Evolutionary conservation across 2,113 vertebrate genomes (phyloP), one percentile per base, ranked within the genome.

Genomic region (Rhadina sibilatrix): DNA sequence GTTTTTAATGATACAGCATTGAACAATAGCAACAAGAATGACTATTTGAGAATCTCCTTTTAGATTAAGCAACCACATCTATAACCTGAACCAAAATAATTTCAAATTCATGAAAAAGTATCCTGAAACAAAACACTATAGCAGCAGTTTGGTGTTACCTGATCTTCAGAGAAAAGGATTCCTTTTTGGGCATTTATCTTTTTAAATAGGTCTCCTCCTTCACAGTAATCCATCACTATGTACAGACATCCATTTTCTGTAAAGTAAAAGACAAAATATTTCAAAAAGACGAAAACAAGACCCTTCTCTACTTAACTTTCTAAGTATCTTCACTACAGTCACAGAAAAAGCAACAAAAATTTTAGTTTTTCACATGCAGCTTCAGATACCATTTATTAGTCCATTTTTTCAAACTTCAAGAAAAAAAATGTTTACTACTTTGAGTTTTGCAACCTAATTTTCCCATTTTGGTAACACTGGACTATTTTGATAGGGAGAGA

Each of bases 151-250:
- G 37, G 40, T 24, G 91, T 98, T 98, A 99, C 99, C 98, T 99
- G 99, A 91, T 99, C 98, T 95, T 99, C 99, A 47, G 98, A 97
- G 93, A 99, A 99, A 31, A 99, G 98, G 64, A 98, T 57, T 85
- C 99, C 99, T 98, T 98, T 99, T 96, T 99, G 99, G 65, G 99
- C 98, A 97, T 99, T 99, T 97, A 99, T 99, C 98, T 98, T 98
- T 98, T 99, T 99, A 97, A 99, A 99, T 15, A 99, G 97, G 94
- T 99, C 99, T 71, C 99, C 99, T 86, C 99, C 99, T 97, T 99
- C 99, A 97, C 99, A 99, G 93, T 99, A 99, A 97, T 99, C 99
- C 99, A 99, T 99, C 75, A 99, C 99, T 94, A 99, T 99, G 92
- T 99, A 99, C 42, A 99, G 98, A 96, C 98, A 99, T 8, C 99